Conservation (phyloP, 2,797 vertebrate genomes). For the Poeciliopsis presidionis region DNA sequence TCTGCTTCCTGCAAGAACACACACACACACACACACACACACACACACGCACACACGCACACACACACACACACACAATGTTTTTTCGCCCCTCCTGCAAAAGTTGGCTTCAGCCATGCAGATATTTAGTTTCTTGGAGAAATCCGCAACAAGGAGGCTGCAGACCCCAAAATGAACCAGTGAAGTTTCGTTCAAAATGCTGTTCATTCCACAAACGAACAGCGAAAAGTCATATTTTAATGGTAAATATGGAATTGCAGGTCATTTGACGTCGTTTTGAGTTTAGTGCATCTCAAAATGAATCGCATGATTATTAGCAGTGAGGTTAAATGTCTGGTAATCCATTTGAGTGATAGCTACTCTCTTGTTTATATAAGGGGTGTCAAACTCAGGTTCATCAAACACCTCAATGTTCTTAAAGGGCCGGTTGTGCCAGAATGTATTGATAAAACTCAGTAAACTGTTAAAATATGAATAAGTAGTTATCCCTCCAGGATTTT, state of each 20-base stretch:
- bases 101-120: background rate
- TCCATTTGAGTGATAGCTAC: constrained; percentile 10
- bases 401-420: too few relatives aligned
- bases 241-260: background rate
- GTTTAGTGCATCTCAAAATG: constrained; percentile 13
- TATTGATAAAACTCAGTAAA: too few relatives aligned
- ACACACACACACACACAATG: too few relatives aligned
- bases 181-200: background rate
- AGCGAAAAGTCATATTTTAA: background rate
- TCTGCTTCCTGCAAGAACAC: too few relatives aligned
- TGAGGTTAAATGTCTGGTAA: constrained; percentile 14
- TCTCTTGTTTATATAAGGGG: background rate
- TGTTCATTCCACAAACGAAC: background rate
- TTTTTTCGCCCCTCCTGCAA: background rate
- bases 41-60: too few relatives aligned
- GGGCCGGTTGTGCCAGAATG: too few relatives aligned
- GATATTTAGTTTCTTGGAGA: background rate
- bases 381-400: too few relatives aligned
- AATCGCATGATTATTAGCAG: constrained; percentile 17
- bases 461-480: too few relatives aligned
- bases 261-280: constrained; percentile 18
- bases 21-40: too few relatives aligned
- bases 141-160: background rate
- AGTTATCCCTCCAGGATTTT: background rate
- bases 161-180: background rate